Evolutionary conservation across 2,113 vertebrate genomes (phyloP).

Genomic region (Pica pica): DNA sequence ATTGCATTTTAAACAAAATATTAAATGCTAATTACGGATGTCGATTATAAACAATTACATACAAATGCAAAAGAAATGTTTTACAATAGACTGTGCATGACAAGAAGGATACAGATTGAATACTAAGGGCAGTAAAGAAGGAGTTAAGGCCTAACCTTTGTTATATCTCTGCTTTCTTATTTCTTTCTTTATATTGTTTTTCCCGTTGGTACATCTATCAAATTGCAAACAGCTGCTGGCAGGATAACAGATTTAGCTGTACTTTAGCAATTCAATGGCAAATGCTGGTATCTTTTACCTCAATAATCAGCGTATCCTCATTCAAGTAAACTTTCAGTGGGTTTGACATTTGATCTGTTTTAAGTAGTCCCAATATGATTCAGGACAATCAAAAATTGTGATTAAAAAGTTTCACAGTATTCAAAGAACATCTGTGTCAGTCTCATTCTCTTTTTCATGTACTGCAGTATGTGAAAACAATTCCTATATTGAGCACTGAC

Average conservation of each 20-base stretch:
- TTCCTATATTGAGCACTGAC: background rate
- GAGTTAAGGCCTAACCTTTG: background rate
- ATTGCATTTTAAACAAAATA: background rate
- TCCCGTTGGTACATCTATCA: background rate
- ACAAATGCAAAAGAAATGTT: background rate
- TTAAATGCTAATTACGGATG: background rate
- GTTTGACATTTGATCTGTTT: background rate
- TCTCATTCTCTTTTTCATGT: background rate
- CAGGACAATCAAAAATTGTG: background rate
- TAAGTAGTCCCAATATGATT: background rate
- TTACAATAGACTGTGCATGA: background rate
- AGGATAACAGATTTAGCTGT: background rate
- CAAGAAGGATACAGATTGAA: background rate
- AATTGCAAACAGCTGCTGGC: background rate
- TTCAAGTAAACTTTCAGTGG: background rate
- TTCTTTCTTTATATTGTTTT: constrained; percentile 30
- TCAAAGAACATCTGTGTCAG: background rate
- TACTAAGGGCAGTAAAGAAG: background rate
- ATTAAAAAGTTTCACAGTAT: background rate
- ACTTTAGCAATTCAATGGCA: background rate
- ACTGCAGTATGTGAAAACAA: background rate
- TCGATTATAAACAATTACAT: background rate
- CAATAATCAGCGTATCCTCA: background rate
- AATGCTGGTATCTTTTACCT: background rate
- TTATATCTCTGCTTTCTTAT: background rate